Evolutionary conservation across 1,140 invertebrate species (phyloP).

Genomic region (Nebria ingens): DNA sequence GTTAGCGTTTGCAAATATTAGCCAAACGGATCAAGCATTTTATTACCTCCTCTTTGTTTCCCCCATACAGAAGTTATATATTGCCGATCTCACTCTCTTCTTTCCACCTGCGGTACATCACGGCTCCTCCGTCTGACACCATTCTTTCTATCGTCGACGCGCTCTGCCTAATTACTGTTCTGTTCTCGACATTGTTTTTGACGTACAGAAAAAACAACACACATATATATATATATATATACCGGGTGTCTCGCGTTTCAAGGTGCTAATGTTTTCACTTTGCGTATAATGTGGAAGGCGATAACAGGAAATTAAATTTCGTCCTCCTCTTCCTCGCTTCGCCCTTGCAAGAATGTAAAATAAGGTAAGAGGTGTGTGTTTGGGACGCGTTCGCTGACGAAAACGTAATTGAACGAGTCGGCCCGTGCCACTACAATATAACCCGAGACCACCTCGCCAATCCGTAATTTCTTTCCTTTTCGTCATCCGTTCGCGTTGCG

Average conservation of each 20-base stretch:
- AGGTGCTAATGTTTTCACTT: conserved; percentile 36
- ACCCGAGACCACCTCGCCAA: neutral
- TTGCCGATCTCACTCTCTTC: neutral
- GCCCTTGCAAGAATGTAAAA: conserved; percentile 33
- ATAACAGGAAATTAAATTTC: conserved; percentile 37
- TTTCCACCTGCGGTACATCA: neutral
- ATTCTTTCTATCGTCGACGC: neutral
- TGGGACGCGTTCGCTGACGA: conserved; percentile 24
- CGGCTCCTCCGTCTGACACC: neutral
- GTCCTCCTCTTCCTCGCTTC: too few relatives aligned
- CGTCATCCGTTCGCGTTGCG: too few relatives aligned
- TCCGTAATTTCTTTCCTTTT: too few relatives aligned
- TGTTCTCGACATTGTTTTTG: conserved; percentile 29
- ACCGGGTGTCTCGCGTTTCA: conserved; percentile 21
- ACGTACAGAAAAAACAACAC: too few relatives aligned
- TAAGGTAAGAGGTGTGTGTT: conserved; percentile 33
- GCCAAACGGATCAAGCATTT: neutral
- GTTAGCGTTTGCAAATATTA: conserved; percentile 3
- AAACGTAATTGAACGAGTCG: conserved; percentile 14
- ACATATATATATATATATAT: too few relatives aligned
- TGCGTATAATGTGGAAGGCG: conserved; percentile 30
- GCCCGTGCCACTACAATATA: neutral
- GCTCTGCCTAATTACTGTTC: conserved; percentile 17
- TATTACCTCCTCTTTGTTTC: neutral
- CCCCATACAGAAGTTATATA: too few relatives aligned